phyloP scores from a whole-genome alignment of 2,888 invertebrate genomes.

The Ochropleura leucogaster region DNA sequence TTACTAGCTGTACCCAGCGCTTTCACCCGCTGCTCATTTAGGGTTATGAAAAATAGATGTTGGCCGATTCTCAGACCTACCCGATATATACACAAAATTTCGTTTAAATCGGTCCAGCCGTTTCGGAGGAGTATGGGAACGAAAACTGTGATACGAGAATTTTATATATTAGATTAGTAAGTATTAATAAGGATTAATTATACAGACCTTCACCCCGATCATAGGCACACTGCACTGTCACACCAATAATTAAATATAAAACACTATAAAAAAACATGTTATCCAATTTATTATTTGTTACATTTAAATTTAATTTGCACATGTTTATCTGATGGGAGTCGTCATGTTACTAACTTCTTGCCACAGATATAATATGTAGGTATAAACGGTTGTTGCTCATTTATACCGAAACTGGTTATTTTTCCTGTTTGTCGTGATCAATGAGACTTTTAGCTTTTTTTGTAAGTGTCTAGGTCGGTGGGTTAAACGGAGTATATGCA shows the following conservation, averaged over 20 bases:
- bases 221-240: slow-evolving; percentile 25
- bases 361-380: too few species aligned
- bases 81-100: too few species aligned
- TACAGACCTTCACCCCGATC: slow-evolving; percentile 30
- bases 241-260: neutral
- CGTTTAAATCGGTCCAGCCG: too few species aligned
- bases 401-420: slow-evolving; percentile 28
- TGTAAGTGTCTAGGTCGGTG: slow-evolving; percentile 4
- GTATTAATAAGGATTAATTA: too few species aligned
- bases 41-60: too few species aligned
- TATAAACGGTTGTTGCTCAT: too few species aligned
- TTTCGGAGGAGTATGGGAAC: too few species aligned
- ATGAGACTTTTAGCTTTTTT: neutral
- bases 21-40: too few species aligned
- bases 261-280: slow-evolving; percentile 13
- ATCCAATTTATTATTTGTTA: neutral
- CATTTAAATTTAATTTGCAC: neutral
- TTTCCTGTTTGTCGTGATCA: slow-evolving; percentile 16
- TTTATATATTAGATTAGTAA: too few species aligned
- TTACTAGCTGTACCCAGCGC: too few species aligned
- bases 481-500: neutral
- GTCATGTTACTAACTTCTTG: slow-evolving; percentile 6
- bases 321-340: slow-evolving; percentile 6
- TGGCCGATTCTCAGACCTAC: too few species aligned
- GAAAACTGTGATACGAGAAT: too few species aligned